Conservation (phyloP, 1,140 invertebrate genomes). For the Gryon sp. region DNA sequence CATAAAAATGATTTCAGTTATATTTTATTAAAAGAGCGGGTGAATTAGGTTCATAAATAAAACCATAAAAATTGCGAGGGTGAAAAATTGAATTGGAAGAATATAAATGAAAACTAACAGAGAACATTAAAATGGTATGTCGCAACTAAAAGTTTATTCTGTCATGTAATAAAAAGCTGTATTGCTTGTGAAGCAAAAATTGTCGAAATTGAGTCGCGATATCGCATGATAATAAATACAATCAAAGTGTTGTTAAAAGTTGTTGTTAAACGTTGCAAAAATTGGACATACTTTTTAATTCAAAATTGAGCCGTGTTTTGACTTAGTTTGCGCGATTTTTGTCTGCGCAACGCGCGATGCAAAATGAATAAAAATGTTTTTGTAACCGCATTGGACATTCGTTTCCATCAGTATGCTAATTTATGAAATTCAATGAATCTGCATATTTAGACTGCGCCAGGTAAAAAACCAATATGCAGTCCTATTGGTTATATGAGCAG, state of each 20-base stretch:
- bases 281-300: constrained; percentile 30
- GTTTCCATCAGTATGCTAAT: constrained; percentile 47
- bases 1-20: no score
- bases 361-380: constrained; percentile 13
- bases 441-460: constrained; percentile 41
- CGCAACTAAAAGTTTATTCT: constrained; percentile 20
- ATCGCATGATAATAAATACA: constrained; percentile 32
- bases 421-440: constrained; percentile 60
- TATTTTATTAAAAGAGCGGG: no score
- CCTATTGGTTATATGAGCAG: constrained; percentile 46
- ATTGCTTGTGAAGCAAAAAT: constrained; percentile 25
- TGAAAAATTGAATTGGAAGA: no score
- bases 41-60: no score
- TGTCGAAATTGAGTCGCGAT: constrained; percentile 25
- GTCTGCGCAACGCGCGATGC: background rate
- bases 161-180: constrained; percentile 4
- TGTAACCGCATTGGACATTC: constrained; percentile 9
- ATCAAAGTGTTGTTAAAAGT: constrained; percentile 42
- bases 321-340: background rate
- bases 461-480: constrained; percentile 50
- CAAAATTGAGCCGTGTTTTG: constrained; percentile 1
- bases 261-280: constrained; percentile 16
- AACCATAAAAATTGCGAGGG: no score
- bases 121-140: background rate
- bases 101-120: no score